phyloP scores from a whole-genome alignment of 2,888 invertebrate species.

The Xanthia togata region DNA sequence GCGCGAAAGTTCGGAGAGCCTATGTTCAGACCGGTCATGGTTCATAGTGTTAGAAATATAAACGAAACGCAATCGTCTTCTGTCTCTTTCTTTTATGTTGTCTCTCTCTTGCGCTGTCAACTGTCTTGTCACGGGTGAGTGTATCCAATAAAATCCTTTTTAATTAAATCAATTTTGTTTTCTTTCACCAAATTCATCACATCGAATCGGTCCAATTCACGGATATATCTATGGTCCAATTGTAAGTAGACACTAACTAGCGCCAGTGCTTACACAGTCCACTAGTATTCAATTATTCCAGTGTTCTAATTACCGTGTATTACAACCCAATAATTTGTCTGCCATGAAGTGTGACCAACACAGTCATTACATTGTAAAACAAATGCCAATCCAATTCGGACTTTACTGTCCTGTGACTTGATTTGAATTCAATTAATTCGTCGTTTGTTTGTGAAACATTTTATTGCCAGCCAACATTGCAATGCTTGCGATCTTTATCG shows the following conservation, averaged over 20 bases:
- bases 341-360: constrained; percentile 51
- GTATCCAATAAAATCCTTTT: too few species aligned
- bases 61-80: too few species aligned
- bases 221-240: too few species aligned
- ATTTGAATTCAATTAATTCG: constrained; percentile 44
- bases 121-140: too few species aligned
- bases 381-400: constrained; percentile 36
- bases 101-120: too few species aligned
- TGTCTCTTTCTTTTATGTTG: too few species aligned
- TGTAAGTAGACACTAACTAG: neutral
- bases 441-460: constrained; percentile 29
- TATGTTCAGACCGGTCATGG: neutral
- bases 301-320: constrained; percentile 56
- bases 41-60: neutral
- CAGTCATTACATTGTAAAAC: constrained; percentile 46
- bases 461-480: constrained; percentile 12
- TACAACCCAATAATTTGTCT: constrained; percentile 55
- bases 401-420: constrained; percentile 17
- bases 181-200: too few species aligned
- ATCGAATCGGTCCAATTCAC: too few species aligned
- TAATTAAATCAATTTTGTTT: too few species aligned
- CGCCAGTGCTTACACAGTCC: constrained; percentile 24
- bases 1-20: neutral
- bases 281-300: constrained; percentile 48
- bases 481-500: constrained; percentile 21